A percentile compares a stretch with the other conserved stretches of the same genome.
phyloP scores from a whole-genome alignment of 2,797 vertebrate genomes.

The Sparus aurata region DNA sequence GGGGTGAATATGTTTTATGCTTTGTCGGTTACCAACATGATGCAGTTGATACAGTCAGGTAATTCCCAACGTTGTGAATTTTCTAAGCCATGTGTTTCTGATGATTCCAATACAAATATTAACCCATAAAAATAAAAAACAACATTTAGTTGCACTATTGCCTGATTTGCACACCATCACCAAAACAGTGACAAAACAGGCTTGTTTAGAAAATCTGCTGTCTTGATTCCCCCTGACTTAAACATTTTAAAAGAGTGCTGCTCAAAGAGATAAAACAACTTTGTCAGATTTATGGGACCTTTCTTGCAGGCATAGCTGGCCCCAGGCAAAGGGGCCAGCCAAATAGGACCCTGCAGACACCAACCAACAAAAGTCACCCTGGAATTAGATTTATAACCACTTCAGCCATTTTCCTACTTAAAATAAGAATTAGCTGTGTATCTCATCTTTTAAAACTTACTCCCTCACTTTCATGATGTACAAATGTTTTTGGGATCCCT shows the following conservation, averaged over 20 bases:
- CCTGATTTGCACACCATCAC: not conserved
- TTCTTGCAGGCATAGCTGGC: conserved; percentile 6
- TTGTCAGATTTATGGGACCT: conserved; percentile 24
- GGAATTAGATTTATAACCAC: too few species aligned
- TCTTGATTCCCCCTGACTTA: not conserved
- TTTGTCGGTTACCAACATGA: too few species aligned
- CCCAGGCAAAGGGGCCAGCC: not conserved
- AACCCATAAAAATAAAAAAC: too few species aligned
- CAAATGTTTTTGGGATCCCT: too few species aligned
- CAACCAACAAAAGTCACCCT: too few species aligned
- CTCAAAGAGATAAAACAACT: not conserved
- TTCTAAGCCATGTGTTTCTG: too few species aligned
- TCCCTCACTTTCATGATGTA: too few species aligned
- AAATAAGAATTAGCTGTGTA: not conserved
- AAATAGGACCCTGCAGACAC: too few species aligned
- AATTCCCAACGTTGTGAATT: too few species aligned
- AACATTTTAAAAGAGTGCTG: not conserved
- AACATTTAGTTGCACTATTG: not conserved
- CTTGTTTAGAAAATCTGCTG: not conserved
- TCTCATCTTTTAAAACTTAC: not conserved
- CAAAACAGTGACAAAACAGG: not conserved
- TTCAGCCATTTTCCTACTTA: too few species aligned
- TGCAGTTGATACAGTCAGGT: too few species aligned
- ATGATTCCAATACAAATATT: not conserved
- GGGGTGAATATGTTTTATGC: too few species aligned